phyloP scores from a whole-genome alignment of 2,113 vertebrate genomes.

The Euleptes europaea region DNA sequence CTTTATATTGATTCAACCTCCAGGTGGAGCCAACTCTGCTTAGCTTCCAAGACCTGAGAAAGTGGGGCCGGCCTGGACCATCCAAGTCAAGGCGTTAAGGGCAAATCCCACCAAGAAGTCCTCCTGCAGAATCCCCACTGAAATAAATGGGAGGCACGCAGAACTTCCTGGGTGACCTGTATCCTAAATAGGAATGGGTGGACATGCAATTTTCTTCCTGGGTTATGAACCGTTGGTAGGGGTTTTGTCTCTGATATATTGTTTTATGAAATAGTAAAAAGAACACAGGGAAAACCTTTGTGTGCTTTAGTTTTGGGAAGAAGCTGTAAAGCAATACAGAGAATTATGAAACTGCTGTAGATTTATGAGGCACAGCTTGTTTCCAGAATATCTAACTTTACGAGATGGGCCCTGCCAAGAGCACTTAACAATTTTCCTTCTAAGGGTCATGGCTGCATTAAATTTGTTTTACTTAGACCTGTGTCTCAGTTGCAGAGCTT shows the following conservation, averaged over 20 bases:
- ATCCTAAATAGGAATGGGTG: not conserved
- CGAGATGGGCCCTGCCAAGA: not conserved
- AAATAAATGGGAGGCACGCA: not conserved
- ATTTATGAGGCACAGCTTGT: not conserved
- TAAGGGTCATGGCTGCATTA: not conserved
- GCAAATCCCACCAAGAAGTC: no score
- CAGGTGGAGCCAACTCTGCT: no score
- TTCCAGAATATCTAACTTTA: not conserved
- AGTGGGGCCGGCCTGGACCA: no score
- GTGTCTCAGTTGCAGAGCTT: no score
- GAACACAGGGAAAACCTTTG: not conserved
- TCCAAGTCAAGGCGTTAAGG: not conserved
- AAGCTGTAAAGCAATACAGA: not conserved
- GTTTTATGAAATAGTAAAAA: not conserved
- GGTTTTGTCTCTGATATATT: not conserved
- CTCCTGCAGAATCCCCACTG: not conserved
- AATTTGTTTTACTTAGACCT: not conserved
- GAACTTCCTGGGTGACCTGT: not conserved
- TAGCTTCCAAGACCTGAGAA: no score
- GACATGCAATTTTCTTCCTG: not conserved
- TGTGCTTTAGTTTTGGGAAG: not conserved
- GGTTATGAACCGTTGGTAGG: no score
- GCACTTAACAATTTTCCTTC: not conserved
- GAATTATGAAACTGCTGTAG: not conserved
- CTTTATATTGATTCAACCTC: no score